A percentile compares a stretch with the other conserved stretches of the same genome.
phyloP scores from a whole-genome alignment of 2,113 vertebrate genomes.

The Oncorhynchus masou region DNA sequence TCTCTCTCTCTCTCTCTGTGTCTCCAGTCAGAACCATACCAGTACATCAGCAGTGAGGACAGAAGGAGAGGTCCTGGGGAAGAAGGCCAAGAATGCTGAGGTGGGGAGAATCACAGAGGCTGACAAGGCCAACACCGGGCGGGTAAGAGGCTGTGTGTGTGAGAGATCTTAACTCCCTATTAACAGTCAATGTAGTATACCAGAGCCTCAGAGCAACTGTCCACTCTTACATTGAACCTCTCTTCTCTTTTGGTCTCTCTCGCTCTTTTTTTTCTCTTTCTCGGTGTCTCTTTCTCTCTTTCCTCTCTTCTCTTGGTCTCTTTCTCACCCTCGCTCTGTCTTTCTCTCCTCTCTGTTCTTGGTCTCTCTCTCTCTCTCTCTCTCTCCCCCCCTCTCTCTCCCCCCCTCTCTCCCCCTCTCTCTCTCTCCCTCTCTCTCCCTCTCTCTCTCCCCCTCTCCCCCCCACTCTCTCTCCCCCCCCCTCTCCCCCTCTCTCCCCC shows the following conservation, averaged over 20 bases:
- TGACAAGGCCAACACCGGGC: conserved; percentile 89
- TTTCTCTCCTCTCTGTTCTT: too few relatives aligned
- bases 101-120: conserved; percentile 84
- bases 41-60: conserved; percentile 26
- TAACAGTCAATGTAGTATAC: too few relatives aligned
- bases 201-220: too few relatives aligned
- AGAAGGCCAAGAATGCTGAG: conserved; percentile 61
- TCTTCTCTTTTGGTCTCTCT: too few relatives aligned
- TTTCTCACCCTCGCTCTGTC: accelerated
- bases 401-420: conserved; percentile 29
- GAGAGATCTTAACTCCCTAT: neutral
- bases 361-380: neutral
- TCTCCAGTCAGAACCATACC: conserved; percentile 63
- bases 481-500: conserved; percentile 30
- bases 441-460: too few relatives aligned
- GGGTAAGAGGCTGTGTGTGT: conserved; percentile 63
- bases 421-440: too few relatives aligned
- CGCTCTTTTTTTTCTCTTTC: too few relatives aligned
- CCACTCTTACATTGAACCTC: too few relatives aligned
- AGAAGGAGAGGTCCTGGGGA: conserved; percentile 10
- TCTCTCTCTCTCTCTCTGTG: neutral
- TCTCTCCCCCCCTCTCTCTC: too few relatives aligned
- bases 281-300: too few relatives aligned
- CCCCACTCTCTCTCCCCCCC: too few relatives aligned
- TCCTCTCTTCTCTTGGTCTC: neutral